Conservation (phyloP, 92 coral and sea anemone species). For the Nematostella vectensis region DNA sequence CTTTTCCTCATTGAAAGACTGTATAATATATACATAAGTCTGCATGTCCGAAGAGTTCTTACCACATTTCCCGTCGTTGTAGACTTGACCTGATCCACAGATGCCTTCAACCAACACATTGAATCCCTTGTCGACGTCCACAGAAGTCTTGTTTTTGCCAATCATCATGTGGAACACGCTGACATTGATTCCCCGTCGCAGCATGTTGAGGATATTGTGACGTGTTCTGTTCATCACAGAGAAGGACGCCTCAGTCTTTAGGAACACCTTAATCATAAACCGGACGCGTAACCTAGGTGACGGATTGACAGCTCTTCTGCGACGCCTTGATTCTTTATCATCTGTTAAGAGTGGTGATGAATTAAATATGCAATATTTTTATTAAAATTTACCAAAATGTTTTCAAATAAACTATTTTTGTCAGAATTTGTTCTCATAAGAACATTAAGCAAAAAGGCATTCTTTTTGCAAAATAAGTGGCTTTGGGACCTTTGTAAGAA, state of each 20-base stretch:
- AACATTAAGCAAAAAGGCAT: no score
- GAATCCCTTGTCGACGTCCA: constrained; percentile 12
- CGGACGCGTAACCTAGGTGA: background rate
- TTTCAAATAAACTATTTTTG: no score
- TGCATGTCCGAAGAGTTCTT: no score
- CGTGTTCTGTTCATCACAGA: constrained; percentile 15
- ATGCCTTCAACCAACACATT: constrained; percentile 14
- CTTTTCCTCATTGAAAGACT: no score
- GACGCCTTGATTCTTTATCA: background rate
- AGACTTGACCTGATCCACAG: constrained; percentile 22
- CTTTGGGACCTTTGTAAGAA: no score
- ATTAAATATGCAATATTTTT: no score
- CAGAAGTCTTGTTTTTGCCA: constrained; percentile 3
- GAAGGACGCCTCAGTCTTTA: constrained; percentile 4
- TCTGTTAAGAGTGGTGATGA: no score
- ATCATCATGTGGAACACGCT: constrained; percentile 11
- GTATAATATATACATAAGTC: no score
- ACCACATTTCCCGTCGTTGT: constrained; percentile 21
- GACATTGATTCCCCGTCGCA: constrained; percentile 11
- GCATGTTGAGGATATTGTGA: constrained; percentile 4
- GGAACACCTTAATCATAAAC: constrained; percentile 16
- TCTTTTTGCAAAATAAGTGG: no score
- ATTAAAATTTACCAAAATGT: no score
- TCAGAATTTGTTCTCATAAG: no score
- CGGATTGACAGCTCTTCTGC: background rate